phyloP scores from a whole-genome alignment of 2,888 invertebrate genomes.

The Apamea monoglypha region DNA sequence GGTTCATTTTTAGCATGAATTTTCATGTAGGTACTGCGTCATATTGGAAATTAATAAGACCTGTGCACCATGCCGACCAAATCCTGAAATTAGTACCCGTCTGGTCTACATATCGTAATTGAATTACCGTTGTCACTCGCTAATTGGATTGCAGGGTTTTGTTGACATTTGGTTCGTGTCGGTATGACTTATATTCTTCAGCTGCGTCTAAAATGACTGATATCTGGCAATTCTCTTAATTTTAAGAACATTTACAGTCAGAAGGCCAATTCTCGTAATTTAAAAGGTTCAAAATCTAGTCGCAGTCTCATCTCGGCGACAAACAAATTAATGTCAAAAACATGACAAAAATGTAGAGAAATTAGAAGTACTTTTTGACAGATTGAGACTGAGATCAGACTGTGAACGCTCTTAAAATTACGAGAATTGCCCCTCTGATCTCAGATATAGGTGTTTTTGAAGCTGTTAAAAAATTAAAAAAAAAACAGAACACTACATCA shows the following conservation, averaged over 20 bases:
- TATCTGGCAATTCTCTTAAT: too few relatives aligned
- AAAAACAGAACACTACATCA: conserved; percentile 1
- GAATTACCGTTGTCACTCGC: background rate
- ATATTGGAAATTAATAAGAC: background rate
- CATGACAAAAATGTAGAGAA: too few relatives aligned
- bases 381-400: too few relatives aligned
- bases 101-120: conserved; percentile 4
- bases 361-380: too few relatives aligned
- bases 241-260: too few relatives aligned
- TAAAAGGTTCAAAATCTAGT: too few relatives aligned
- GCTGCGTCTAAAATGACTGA: background rate
- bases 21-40: background rate
- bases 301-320: too few relatives aligned
- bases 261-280: too few relatives aligned
- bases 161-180: background rate
- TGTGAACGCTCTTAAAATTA: too few relatives aligned
- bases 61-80: background rate
- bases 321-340: too few relatives aligned
- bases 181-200: background rate
- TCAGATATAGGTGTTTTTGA: too few relatives aligned
- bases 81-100: background rate
- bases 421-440: too few relatives aligned
- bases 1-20: conserved; percentile 11
- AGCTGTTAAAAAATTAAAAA: background rate
- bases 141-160: conserved; percentile 8